phyloP scores from a whole-genome alignment of 2,113 vertebrate species.

The Epinephelus fuscoguttatus region DNA sequence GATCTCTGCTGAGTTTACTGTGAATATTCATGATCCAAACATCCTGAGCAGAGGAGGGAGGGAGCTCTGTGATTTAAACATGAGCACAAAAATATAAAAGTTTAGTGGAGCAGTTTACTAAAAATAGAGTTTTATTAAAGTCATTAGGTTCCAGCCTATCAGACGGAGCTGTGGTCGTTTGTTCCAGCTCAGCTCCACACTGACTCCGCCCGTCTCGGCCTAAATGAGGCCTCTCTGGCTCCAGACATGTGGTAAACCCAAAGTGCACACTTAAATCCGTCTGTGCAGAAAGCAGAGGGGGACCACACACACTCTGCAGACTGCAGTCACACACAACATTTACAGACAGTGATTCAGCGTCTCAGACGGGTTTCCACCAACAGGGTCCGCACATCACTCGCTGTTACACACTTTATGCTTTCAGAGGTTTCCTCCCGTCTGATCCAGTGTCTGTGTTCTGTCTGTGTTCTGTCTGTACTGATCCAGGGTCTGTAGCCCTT shows the following conservation, averaged over 20 bases:
- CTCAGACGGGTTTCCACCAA: conserved; percentile 47
- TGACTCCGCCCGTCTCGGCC: conserved; percentile 61
- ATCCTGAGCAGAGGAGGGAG: too few species aligned
- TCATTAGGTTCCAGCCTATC: conserved; percentile 6
- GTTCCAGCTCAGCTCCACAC: conserved; percentile 11
- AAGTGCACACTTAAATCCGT: conserved; percentile 58
- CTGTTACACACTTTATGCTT: conserved; percentile 17
- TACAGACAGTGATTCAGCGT: conserved; percentile 68
- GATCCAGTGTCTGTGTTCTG: not conserved
- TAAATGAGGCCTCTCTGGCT: conserved; percentile 50
- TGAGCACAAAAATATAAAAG: not conserved
- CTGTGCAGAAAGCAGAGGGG: conserved; percentile 48
- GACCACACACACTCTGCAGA: conserved; percentile 65
- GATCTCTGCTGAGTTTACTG: not conserved
- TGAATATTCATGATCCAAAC: not conserved
- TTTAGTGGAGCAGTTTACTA: not conserved
- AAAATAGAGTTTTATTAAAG: conserved; percentile 22
- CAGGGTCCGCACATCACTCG: conserved; percentile 14
- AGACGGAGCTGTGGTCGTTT: conserved; percentile 10
- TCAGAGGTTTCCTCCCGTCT: conserved; percentile 1
- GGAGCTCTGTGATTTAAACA: not conserved
- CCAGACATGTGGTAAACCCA: conserved; percentile 70
- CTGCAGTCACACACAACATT: conserved; percentile 51
- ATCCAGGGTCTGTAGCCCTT: not conserved
- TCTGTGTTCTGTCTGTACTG: not conserved